Percentiles rank a stretch among this genome's conserved stretches.
These are phyloP conservation scores for Acrocyrtus sp. DNA, from an alignment of 2,888 invertebrate genomes.

Conservation along the genomic window DNA sequence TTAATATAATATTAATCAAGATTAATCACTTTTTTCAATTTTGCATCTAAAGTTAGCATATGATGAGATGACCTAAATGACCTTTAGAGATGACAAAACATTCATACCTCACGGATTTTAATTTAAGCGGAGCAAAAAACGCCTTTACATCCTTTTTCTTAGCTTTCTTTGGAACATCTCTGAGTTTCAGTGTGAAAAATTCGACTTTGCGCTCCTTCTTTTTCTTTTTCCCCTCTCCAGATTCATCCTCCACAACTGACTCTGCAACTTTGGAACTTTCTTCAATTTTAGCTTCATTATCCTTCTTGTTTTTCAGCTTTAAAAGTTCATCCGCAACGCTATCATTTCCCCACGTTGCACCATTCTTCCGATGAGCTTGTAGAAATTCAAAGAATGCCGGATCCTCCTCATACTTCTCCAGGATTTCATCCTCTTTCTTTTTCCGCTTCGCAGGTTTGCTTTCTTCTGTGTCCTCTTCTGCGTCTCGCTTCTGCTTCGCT, in stretches of 20 bases:
- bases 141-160: constrained; percentile 86
- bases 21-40: background rate
- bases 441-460: constrained; percentile 66
- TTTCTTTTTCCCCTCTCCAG: constrained; percentile 50
- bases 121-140: constrained; percentile 84
- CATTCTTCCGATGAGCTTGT: constrained; percentile 77
- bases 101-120: constrained; percentile 76
- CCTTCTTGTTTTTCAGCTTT: constrained; percentile 60
- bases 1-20: background rate
- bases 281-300: constrained; percentile 64
- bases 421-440: constrained; percentile 72
- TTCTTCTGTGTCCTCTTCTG: constrained; percentile 61
- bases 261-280: constrained; percentile 67
- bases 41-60: background rate
- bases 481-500: constrained; percentile 29
- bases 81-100: background rate
- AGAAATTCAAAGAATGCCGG: constrained; percentile 90
- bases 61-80: too few species aligned
- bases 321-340: constrained; percentile 66
- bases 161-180: constrained; percentile 80
- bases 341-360: constrained; percentile 62
- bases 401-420: constrained; percentile 85
- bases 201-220: constrained; percentile 65
- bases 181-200: constrained; percentile 77
- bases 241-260: constrained; percentile 61